Evolutionary conservation across 2,797 vertebrate species (phyloP), one percentile per base, ranked within the genome.

Genomic region (Acipenser oxyrinchus): DNA sequence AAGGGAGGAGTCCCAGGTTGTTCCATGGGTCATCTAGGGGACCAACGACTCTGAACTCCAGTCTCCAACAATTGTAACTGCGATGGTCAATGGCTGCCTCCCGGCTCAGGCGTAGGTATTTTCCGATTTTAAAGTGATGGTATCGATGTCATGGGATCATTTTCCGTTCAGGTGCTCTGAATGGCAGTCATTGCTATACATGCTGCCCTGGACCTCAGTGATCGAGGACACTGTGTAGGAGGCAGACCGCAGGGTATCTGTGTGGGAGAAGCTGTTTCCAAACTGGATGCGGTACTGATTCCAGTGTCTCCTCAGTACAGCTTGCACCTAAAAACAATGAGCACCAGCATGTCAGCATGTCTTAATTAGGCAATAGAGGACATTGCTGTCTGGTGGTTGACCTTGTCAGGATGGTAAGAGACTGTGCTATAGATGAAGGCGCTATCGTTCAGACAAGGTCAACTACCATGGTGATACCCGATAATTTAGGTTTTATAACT

Each of bases 221-320:
- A 96, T 92, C 0, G 95, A 93, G 4, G 85, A 87, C 0, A 86
- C 80, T 23, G 85, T 86, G 11, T 82, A 90, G 55, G 87, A 91
- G 0, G 88, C 81, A 0, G 89, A 86, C 69, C 97, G 94, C 67
- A 92, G 86, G 15, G 92, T 90, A 0, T 97, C 95, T 0, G 93
- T 84, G 66, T 95, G 94, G 73, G 91, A 83, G 60, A 98, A 94
- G 9, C 92, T 92, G 76, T 93, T 93, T 6, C 93, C 90, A 15
- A 97, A 95, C 75, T 98, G 96, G 78, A 96, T 93, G 76, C 87
- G 89, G 78, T 96, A 95, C 77, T 97, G 96, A 65, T 95, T 96
- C 96, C 96, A 99, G 76, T 99, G 91, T 73, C 97, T 86, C 68
- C 93, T 81, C 70, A 99, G 76, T 37, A 99, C 92, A 0, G 89